Evolutionary conservation across 2,113 vertebrate genomes (phyloP), one percentile per base, ranked within the genome.

Genomic region (Macaca nemestrina): DNA sequence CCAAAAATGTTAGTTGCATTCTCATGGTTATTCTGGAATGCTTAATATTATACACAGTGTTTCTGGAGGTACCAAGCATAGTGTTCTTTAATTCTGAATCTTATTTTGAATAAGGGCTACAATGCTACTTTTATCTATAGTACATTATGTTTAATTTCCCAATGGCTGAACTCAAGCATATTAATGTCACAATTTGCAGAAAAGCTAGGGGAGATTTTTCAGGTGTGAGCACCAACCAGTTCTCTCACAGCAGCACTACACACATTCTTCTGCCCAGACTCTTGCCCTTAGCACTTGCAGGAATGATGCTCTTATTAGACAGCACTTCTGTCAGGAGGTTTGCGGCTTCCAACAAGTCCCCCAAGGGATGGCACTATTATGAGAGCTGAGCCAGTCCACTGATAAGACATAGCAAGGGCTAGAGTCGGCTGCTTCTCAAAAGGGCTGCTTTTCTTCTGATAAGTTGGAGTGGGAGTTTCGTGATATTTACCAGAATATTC

Each of bases 241-340:
- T 70, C 27, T 59, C 57, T 89, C 40, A 59, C 11, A 32, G 25
- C 2, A 4, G 25, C 32, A 25, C 57, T 17, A 18, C 9, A 61
- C 14, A 8, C 45, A 32, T 78, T 52, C 85, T 45, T 88, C 48
- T 85, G 20, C 50, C 35, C 55, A 9, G 13, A 8, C 18, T 35
- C 3, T 23, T 20, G 88, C 79, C n/a, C 93, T 95, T 82, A 55
- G 14, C 93, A 88, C 59, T 81, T 78, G 22, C 40, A 61, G 64
- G 78, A 50, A 72, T 35, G 90, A 95, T 84, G 91, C 86, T 97
- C n/a, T 96, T 57, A 32, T 85, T 96, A 68, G 73, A 52, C 43
- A 68, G 35, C 79, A 40, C 68, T 75, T 45, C 68, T 13, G 22
- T 67, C 50, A 52, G 57, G 43, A 86, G 52, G 86, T 76, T 93